Evolutionary conservation across 2,797 vertebrate species (phyloP).

Genomic region (Nannoperca australis): DNA sequence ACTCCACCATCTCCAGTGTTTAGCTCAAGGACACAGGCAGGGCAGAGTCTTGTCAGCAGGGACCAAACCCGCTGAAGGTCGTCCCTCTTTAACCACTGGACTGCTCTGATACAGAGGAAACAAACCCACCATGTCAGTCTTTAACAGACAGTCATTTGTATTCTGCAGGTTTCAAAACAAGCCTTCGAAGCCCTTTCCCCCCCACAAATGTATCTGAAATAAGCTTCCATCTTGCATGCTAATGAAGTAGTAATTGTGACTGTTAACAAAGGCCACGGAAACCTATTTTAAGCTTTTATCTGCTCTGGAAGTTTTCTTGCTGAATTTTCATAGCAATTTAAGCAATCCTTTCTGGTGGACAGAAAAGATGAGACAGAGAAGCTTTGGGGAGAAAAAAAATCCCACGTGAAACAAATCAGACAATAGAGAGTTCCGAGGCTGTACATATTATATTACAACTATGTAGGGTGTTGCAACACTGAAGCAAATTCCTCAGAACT

Average conservation of each 20-base stretch:
- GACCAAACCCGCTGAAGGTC: conserved; percentile 34
- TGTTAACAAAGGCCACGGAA: conserved; percentile 52
- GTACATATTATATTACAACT: not conserved
- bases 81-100: conserved; percentile 11
- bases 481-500: not conserved
- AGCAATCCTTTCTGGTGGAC: conserved; percentile 36
- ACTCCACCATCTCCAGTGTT: conserved; percentile 10
- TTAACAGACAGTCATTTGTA: conserved; percentile 54
- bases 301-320: conserved; percentile 36
- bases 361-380: not conserved
- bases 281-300: conserved; percentile 46
- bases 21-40: conserved; percentile 40
- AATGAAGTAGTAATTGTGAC: conserved; percentile 62
- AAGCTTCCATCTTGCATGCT: conserved; percentile 53
- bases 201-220: conserved; percentile 50
- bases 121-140: conserved; percentile 22
- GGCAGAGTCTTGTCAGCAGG: conserved; percentile 7
- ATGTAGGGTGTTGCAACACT: conserved; percentile 10
- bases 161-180: conserved; percentile 40
- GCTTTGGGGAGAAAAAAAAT: conserved; percentile 9
- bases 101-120: conserved; percentile 20
- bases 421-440: not conserved
- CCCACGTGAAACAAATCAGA: conserved; percentile 2
- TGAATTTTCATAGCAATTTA: conserved; percentile 21
- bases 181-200: conserved; percentile 6